phyloP scores from a whole-genome alignment of 2,888 invertebrate species.

The Dryobota labecula region DNA sequence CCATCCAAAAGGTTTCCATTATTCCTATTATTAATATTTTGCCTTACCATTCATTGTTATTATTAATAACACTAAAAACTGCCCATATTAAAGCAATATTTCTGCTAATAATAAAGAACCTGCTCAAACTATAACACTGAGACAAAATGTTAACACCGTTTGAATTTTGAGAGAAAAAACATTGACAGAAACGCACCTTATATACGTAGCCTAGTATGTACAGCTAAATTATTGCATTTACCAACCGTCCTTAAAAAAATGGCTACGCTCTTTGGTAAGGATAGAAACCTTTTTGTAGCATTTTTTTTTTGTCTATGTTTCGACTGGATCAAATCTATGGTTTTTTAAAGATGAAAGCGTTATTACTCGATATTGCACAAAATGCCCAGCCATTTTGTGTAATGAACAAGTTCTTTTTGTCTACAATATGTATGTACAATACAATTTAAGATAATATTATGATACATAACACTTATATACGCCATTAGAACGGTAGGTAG shows the following conservation, averaged over 20 bases:
- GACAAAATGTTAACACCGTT: constrained; percentile 3
- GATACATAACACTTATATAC: constrained; percentile 3
- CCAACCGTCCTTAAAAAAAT: constrained; percentile 25
- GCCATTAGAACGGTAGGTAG: constrained; percentile 32
- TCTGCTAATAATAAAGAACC: background rate
- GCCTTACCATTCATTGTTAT: constrained; percentile 18
- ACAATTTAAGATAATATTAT: constrained; percentile 21
- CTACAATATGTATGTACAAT: constrained; percentile 35
- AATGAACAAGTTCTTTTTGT: constrained; percentile 7
- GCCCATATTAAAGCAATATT: constrained; percentile 5
- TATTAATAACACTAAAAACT: constrained; percentile 30
- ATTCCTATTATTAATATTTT: background rate
- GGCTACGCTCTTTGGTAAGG: constrained; percentile 45
- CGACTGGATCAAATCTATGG: background rate
- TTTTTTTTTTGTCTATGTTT: constrained; percentile 20
- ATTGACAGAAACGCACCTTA: constrained; percentile 17
- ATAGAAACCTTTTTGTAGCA: constrained; percentile 7
- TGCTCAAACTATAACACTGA: constrained; percentile 7
- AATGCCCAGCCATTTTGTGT: constrained; percentile 30
- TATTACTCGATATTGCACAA: constrained; percentile 28
- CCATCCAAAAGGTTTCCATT: background rate
- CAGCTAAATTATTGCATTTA: constrained; percentile 32
- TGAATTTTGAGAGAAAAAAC: constrained; percentile 17
- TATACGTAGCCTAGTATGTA: constrained; percentile 38
- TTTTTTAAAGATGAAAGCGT: constrained; percentile 1